These are phyloP conservation scores for Corythucha ciliata DNA, from an alignment of 2,888 invertebrate genomes.

Conservation along the genomic window DNA sequence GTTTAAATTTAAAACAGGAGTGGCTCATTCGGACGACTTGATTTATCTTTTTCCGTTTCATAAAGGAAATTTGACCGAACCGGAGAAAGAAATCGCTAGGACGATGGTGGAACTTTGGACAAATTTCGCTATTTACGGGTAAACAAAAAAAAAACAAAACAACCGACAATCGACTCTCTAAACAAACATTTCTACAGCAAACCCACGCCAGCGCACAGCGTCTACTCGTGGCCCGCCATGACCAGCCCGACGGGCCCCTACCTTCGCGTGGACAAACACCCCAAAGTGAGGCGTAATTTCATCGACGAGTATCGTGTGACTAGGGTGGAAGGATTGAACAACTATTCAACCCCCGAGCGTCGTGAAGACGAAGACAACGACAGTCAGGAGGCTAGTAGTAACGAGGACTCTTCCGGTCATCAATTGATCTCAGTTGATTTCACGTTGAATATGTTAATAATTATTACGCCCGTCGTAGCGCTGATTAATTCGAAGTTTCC, in stretches of 20 bases:
- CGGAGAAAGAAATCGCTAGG: slow-evolving; percentile 42
- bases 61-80: slow-evolving; percentile 39
- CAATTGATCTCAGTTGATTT: too few species aligned
- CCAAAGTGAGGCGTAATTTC: slow-evolving; percentile 30
- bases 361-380: too few species aligned
- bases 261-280: slow-evolving; percentile 33
- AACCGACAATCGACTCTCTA: background rate
- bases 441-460: too few species aligned
- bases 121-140: slow-evolving; percentile 43
- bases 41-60: slow-evolving; percentile 49
- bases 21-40: slow-evolving; percentile 52
- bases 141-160: too few species aligned
- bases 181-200: slow-evolving; percentile 27
- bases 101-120: slow-evolving; percentile 45
- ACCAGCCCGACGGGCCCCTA: slow-evolving; percentile 36
- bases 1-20: slow-evolving; percentile 39
- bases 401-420: too few species aligned
- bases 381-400: too few species aligned
- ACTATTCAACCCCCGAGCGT: too few species aligned
- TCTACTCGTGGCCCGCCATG: slow-evolving; percentile 35
- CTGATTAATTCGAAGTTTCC: too few species aligned
- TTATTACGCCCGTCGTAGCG: too few species aligned
- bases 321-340: slow-evolving; percentile 30
- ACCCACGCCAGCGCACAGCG: slow-evolving; percentile 30
- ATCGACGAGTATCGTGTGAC: slow-evolving; percentile 34